Evolutionary conservation across 1,140 invertebrate species (phyloP), one percentile per base, ranked within the genome.

Genomic region (Trigoniulus corallinus): DNA sequence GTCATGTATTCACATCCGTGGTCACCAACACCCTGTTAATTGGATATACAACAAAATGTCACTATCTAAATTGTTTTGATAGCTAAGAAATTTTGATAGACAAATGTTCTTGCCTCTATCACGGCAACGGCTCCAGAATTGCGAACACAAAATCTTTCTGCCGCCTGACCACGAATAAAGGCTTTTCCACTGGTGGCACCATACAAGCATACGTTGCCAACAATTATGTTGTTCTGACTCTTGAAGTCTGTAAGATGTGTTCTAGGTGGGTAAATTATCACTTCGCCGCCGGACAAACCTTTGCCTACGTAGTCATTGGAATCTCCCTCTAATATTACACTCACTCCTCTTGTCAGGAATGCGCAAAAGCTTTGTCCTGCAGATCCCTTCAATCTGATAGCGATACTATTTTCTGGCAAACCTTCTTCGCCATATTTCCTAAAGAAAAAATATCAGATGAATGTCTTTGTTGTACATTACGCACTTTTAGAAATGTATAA

Each of bases 1-100:
- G 95, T 99, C 95, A 99, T 99, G 65, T 98, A 99, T 70, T 99
- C 95, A 74, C 95, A 98, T 25, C 92, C 94, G 68, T 98, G 94
- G 73, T 98, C 95, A 45, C 95, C 95, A 48, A 94, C 91, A 50
- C 91, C 93, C 72, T 72, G 51, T 34, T 26, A 56, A 18, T 40
- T 12, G 0, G 21, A 21, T 4, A 44, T 44, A 20, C 18, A 39
- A 13, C 18, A 39, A 39, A 13, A 13, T 13, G 12, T 39, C 12
- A 39, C 12, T 13, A 39, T 39, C 18, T 39, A 39, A 39, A 13
- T 39, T 39, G n/a, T n/a, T n/a, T n/a, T n/a, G n/a, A n/a, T n/a
- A 74, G n/a, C 76, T 75, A 45, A 59, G 52, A 57, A n/a, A n/a
- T n/a, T n/a, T n/a, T n/a, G n/a, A n/a, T n/a, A n/a, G n/a, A n/a